Base-by-base conservation (phyloP, 92 coral and sea anemone species). In the Actinernus sp. region DNA sequence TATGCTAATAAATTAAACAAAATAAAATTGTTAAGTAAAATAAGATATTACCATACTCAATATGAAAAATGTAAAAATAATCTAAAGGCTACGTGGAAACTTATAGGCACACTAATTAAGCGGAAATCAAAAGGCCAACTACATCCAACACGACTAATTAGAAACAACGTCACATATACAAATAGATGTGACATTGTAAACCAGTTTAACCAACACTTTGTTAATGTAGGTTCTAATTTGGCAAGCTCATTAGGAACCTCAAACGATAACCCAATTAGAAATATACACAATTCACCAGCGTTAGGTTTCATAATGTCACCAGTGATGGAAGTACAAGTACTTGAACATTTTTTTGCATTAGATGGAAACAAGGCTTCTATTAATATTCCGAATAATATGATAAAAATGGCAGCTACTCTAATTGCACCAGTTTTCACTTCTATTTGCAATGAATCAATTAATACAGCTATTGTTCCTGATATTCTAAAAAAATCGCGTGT, bases 21-120 rank as follows among this genome's bases (percentile, higher is more conserved):
- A 22, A 41, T 62, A 32, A 62, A 61, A 37, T n/a, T n/a, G n/a
- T n/a, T n/a, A n/a, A 62, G 48, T 40, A 52, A 68, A 20, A 54
- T 52, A 52, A 25, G 59, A n/a, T 68, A 68, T 38, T 68, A 31
- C 50, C 46, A 57, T 31, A 61, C 32, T 29, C 78, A 82, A 28
- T 82, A 73, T 74, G 55, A 65, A 37, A 49, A 24, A 36, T 65
- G 63, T 59, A 75, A 67, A 62, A 48, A 26, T 49, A 76, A 70
- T 63, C 51, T 84, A 18, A 76, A 70, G 49, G 63, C 69, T 50
- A 76, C 85, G 0, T 84, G 85, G 82, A 85, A 85, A 49, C 67
- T 78, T 17, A 85, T 71, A 21, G 67, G 86, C 19, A 58, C 78
- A 20, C 26, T 78, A 26, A 78, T 80, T 12, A 87, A 80, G 26